phyloP scores from a whole-genome alignment of 2,113 vertebrate species.

The Rhinolophus sinicus region DNA sequence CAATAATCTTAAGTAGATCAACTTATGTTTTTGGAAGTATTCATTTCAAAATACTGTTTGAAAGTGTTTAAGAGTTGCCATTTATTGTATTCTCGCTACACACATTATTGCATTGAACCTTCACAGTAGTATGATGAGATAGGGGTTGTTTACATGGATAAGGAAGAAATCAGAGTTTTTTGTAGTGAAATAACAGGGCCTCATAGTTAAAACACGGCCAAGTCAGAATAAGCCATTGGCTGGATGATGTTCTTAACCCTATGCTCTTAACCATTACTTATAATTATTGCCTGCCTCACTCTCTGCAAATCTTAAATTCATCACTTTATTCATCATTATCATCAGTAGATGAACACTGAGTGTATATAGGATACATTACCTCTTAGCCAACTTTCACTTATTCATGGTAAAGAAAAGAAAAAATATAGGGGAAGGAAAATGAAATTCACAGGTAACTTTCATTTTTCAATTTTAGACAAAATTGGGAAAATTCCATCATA shows the following conservation, averaged over 20 bases:
- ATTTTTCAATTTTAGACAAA: constrained; percentile 18
- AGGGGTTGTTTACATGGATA: background rate
- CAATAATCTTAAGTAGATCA: background rate
- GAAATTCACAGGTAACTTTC: background rate
- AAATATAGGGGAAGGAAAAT: background rate
- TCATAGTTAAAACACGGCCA: background rate
- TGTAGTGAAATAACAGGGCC: background rate
- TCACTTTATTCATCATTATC: background rate
- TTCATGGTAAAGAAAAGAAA: background rate
- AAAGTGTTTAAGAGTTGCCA: background rate
- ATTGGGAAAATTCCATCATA: background rate
- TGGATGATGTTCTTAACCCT: background rate
- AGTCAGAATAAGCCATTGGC: background rate
- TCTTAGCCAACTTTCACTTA: background rate
- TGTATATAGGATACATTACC: background rate
- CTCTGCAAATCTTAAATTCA: background rate
- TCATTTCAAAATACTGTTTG: constrained; percentile 8
- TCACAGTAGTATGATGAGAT: background rate
- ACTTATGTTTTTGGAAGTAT: constrained; percentile 13
- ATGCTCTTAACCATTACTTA: background rate
- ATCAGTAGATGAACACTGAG: background rate
- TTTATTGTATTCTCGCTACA: background rate
- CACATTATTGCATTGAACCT: background rate
- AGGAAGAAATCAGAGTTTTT: background rate
- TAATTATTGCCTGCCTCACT: background rate